These are phyloP conservation scores for Noturus placidus DNA, from an alignment of 2,113 vertebrate species.

Conservation along the genomic window DNA sequence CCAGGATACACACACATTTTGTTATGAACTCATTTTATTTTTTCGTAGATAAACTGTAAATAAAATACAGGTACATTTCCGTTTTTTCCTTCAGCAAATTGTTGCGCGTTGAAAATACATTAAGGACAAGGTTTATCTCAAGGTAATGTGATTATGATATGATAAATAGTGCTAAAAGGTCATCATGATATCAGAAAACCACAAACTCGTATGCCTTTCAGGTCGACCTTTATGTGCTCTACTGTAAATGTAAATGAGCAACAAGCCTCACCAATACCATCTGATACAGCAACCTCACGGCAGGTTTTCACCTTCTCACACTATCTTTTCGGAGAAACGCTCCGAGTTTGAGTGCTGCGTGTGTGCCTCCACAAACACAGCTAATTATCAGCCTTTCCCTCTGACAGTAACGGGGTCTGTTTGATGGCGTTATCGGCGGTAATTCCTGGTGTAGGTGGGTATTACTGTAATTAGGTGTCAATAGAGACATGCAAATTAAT, in stretches of 20 bases:
- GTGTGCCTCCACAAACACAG: slow-evolving; percentile 38
- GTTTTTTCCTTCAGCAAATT: background rate
- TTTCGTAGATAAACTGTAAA: background rate
- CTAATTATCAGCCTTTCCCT: slow-evolving; percentile 43
- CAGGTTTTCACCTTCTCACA: slow-evolving; percentile 6
- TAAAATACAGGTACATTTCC: background rate
- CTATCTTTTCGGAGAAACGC: slow-evolving; percentile 22
- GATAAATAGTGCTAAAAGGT: background rate
- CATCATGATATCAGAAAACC: background rate
- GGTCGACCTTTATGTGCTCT: background rate
- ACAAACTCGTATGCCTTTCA: slow-evolving; percentile 18
- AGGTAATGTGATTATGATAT: background rate
- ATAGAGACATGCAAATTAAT: slow-evolving; percentile 57
- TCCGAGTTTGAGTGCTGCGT: slow-evolving; percentile 14
- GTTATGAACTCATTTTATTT: background rate
- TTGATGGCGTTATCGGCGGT: slow-evolving; percentile 47
- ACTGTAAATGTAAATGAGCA: background rate
- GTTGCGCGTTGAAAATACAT: background rate
- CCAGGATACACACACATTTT: background rate
- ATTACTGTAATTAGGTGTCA: slow-evolving; percentile 62
- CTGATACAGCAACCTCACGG: background rate
- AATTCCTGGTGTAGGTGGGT: slow-evolving; percentile 59
- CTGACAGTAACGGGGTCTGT: slow-evolving; percentile 52
- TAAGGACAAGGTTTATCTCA: background rate
- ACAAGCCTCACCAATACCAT: background rate